Conservation (phyloP, 1,140 invertebrate species). For the Parapsyche elsis region DNA sequence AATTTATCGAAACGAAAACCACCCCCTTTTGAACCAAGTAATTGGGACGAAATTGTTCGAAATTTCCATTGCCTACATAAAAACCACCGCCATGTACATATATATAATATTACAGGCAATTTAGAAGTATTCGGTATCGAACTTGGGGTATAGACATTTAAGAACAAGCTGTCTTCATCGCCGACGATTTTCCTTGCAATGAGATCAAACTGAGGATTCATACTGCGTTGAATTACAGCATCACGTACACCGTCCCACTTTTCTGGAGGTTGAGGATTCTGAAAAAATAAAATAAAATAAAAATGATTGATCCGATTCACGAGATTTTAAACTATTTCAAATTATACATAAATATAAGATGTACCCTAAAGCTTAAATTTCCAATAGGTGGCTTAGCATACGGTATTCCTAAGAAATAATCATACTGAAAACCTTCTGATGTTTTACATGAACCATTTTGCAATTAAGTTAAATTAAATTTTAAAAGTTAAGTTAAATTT, state of each 20-base stretch:
- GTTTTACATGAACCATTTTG: slow-evolving; percentile 32
- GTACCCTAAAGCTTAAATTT: slow-evolving; percentile 48
- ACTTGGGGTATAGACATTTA: slow-evolving; percentile 30
- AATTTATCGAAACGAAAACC: slow-evolving; percentile 77
- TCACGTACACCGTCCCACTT: slow-evolving; percentile 21
- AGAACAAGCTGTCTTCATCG: slow-evolving; percentile 32
- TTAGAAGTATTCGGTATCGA: slow-evolving; percentile 68
- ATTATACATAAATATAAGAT: not conserved
- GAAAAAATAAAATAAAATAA: not conserved
- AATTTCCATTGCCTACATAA: slow-evolving; percentile 70
- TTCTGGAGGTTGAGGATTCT: slow-evolving; percentile 28
- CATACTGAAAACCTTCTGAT: slow-evolving; percentile 39
- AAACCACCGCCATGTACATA: slow-evolving; percentile 78
- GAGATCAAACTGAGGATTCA: slow-evolving; percentile 15
- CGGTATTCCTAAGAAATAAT: slow-evolving; percentile 45
- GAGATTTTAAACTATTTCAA: not conserved
- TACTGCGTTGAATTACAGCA: not conserved
- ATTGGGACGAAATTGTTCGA: slow-evolving; percentile 72
- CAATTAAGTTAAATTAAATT: no score
- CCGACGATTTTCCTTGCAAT: not conserved
- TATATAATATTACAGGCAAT: slow-evolving; percentile 68
- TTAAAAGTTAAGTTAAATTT: no score
- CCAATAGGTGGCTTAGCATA: slow-evolving; percentile 53
- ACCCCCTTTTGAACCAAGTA: slow-evolving; percentile 73
- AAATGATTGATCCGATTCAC: not conserved